Base-by-base conservation (phyloP, 30 jellyfish, hydroid and myxozoan species). In the Mastigias papua region DNA sequence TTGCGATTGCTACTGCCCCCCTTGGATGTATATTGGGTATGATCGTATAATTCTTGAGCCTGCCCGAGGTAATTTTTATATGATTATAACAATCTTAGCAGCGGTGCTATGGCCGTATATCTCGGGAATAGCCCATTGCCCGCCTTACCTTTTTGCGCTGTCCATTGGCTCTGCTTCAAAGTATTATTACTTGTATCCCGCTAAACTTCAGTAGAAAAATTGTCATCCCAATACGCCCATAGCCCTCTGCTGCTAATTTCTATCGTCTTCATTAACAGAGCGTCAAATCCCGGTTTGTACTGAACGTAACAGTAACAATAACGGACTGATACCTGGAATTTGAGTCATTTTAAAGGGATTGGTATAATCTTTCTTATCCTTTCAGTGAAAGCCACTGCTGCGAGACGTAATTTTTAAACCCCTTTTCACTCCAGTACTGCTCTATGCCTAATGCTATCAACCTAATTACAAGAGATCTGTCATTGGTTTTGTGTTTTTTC, bases 1-100 rank as follows among this genome's bases (percentile, higher is more conserved):
- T 32, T 85, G 94, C 61, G 88, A 85, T 77, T 85, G 94, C 78
- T 85, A 85, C 85, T 92, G 98, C 70, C 98, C 96, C 86, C 98
- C 98, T 78, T 92, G 98, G 98, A 72, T 80, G 96, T 95, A 66
- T 69, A 77, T 74, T 62, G 91, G 98, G 88, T 92, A 92, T 81
- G 98, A 92, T 74, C 79, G 85, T 34, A 92, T 92, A 50, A 67
- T 92, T 1, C 82, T 92, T 54, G 96, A 92, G 50, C 93, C 88
- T 27, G 91, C 96, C 85, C 90, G 84, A 81, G 98, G 98, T 92
- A 92, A 92, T 58, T 42, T 72, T 78, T 78, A 22, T 70, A 57
- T 27, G 42, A 63, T 63, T 63, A 63, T 17, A 23, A 63, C 74
- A 63, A 2, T 63, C 20, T 22, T 15, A 42, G 54, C 54, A 42